Percentiles rank a stretch among this genome's conserved stretches.
Conservation (phyloP, 2,797 vertebrate genomes). For the Paguma larvata region DNA sequence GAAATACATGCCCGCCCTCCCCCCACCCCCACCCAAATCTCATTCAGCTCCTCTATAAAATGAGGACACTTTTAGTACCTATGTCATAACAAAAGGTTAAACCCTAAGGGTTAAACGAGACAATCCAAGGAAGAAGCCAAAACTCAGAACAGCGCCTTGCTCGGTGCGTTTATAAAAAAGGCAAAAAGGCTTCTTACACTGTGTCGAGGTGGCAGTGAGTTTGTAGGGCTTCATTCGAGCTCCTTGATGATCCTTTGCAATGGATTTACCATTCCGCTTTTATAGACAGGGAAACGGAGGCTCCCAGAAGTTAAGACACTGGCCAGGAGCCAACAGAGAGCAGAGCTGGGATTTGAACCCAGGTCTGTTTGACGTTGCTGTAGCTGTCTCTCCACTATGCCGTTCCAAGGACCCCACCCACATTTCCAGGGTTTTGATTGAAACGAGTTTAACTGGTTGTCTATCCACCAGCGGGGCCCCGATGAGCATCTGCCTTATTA, state of each 20-base stretch:
- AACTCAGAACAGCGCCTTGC: neutral
- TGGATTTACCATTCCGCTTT: neutral
- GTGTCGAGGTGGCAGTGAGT: neutral
- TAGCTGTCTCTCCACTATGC: no score
- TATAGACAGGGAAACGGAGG: neutral
- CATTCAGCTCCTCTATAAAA: neutral
- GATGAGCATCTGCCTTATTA: neutral
- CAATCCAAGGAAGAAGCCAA: neutral
- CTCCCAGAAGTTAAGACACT: neutral
- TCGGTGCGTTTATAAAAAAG: neutral
- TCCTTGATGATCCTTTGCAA: neutral
- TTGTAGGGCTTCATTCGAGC: neutral
- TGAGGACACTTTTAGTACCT: no score
- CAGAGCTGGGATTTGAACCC: neutral
- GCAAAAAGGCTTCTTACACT: neutral
- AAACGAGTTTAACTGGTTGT: neutral
- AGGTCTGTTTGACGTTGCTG: neutral
- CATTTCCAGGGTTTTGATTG: neutral
- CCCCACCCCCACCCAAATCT: neutral
- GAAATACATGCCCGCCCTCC: neutral
- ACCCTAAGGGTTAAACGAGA: neutral
- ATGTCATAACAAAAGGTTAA: no score
- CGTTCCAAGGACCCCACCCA: neutral
- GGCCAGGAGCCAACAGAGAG: fast-evolving
- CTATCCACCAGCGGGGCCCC: fast-evolving